Base-by-base conservation (phyloP, 2,797 vertebrate species). In the Dromococcyx pavoninus region DNA sequence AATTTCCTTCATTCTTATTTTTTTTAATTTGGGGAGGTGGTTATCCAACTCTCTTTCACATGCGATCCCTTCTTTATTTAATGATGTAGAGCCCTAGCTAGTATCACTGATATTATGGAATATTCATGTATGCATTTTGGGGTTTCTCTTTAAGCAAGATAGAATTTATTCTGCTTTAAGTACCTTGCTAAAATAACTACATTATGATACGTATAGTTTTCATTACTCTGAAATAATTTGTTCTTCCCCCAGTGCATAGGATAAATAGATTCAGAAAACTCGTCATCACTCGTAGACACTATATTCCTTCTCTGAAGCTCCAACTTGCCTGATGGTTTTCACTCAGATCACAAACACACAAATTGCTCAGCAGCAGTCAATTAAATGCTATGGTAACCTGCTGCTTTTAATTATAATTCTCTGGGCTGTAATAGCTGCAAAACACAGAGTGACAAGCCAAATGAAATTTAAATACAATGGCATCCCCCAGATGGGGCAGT, bases 381-480 rank as follows among this genome's bases (percentile, higher is more conserved):
- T 97, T 97, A 96, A 94, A 94, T 70, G 61, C 96, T 96, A 97
- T 97, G 96, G 97, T 75, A 98, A 98, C 97, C 93, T 94, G 79
- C 95, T 97, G 97, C 88, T 97, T 98, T 97, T 97, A 97, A 97
- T 98, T 97, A 97, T 94, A 87, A 8, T 65, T 58, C 72, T 88
- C 88, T 92, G 75, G 94, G 39, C 88, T 2, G 0, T 89, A 97
- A 95, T 95, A 98, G 93, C 97, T 98, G 96, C 5, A n/a, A 96
- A 97, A 92, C 58, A 87, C 78, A 92, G 44, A 75, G 48, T 86
- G 97, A 95, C 53, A 95, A 97, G 97, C 91, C 96, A 98, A 97
- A 91, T 32, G 32, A 74, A 92, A 98, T 96, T 97, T 96, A 96
- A 98, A 97, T 97, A 95, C 93, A 94, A 93, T 97, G 94, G 96